phyloP scores from a whole-genome alignment of 2,797 vertebrate genomes.

The Margarornis squamiger region DNA sequence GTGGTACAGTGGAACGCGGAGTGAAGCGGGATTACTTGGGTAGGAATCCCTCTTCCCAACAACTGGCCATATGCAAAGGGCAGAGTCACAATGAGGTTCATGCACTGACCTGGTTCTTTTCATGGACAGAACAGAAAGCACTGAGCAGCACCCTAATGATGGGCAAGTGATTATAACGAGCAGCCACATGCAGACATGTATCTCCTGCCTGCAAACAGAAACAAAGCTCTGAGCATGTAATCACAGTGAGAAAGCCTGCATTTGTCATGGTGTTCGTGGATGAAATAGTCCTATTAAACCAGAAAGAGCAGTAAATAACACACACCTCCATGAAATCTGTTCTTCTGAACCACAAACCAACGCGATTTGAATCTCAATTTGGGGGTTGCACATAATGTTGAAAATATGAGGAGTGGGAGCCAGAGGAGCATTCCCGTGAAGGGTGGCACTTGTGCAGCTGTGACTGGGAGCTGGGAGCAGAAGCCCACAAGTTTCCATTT shows the following conservation, averaged over 20 bases:
- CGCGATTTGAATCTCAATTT: not conserved
- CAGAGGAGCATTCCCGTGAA: not conserved
- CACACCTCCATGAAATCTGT: not conserved
- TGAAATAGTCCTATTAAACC: slow-evolving; percentile 1
- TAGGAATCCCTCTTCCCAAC: slow-evolving; percentile 1
- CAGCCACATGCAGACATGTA: slow-evolving; percentile 91
- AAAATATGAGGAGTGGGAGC: not conserved
- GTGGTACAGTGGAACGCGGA: not conserved
- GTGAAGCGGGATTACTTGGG: not conserved
- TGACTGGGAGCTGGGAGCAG: not conserved
- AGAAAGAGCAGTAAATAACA: not conserved
- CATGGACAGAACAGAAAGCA: slow-evolving; percentile 93
- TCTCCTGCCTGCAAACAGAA: slow-evolving; percentile 88
- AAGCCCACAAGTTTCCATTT: not conserved
- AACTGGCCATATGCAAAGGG: not conserved
- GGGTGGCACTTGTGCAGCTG: not conserved
- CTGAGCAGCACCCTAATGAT: slow-evolving; percentile 91
- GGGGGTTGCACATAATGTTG: not conserved
- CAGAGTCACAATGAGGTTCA: slow-evolving; percentile 35
- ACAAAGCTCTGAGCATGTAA: slow-evolving; percentile 68
- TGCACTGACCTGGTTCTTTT: slow-evolving; percentile 93
- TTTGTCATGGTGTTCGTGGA: not conserved
- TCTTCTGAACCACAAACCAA: not conserved
- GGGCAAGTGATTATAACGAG: slow-evolving; percentile 92
- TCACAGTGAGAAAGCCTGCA: not conserved